Evolutionary conservation across 2,888 invertebrate genomes (phyloP).

Genomic region (Ennomos erosarius): DNA sequence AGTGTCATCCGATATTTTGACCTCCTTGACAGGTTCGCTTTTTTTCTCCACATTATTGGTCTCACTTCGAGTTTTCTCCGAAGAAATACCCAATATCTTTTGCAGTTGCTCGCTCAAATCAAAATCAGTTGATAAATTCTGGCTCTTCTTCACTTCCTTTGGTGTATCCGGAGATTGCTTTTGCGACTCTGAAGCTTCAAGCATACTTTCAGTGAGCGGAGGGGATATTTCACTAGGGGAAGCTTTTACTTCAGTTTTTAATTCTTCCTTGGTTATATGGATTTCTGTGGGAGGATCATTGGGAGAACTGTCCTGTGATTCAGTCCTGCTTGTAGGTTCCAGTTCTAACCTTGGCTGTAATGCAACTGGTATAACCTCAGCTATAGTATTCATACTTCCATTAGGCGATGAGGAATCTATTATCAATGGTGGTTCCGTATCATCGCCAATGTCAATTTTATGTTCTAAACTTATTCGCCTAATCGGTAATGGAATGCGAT

Average conservation of each 20-base stretch:
- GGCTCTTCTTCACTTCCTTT: conserved; percentile 79
- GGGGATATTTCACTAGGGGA: conserved; percentile 81
- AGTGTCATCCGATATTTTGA: conserved; percentile 72
- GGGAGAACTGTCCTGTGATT: conserved; percentile 75
- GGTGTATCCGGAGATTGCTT: conserved; percentile 78
- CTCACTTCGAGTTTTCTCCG: conserved; percentile 75
- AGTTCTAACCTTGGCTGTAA: conserved; percentile 71
- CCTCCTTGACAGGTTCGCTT: conserved; percentile 68
- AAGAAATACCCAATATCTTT: conserved; percentile 79
- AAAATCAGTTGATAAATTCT: conserved; percentile 80
- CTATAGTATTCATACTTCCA: conserved; percentile 78
- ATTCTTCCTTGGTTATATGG: conserved; percentile 68
- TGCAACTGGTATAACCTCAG: conserved; percentile 76
- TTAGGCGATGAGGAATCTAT: conserved; percentile 77
- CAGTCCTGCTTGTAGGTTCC: conserved; percentile 63
- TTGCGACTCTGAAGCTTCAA: conserved; percentile 65
- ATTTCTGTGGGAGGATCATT: conserved; percentile 80
- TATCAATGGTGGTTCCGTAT: conserved; percentile 79
- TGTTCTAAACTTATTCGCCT: conserved; percentile 78
- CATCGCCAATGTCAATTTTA: conserved; percentile 81
- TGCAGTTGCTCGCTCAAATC: conserved; percentile 81
- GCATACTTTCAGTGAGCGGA: conserved; percentile 63
- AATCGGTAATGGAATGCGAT: conserved; percentile 63
- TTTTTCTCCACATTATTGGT: conserved; percentile 65
- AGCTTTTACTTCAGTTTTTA: conserved; percentile 66